A percentile compares a stretch with the other conserved stretches of the same genome.
Evolutionary conservation across 30 jellyfish, hydroid and myxozoan species (phyloP).

Genomic region (Aurelia aurita complex sp. Pacific): DNA sequence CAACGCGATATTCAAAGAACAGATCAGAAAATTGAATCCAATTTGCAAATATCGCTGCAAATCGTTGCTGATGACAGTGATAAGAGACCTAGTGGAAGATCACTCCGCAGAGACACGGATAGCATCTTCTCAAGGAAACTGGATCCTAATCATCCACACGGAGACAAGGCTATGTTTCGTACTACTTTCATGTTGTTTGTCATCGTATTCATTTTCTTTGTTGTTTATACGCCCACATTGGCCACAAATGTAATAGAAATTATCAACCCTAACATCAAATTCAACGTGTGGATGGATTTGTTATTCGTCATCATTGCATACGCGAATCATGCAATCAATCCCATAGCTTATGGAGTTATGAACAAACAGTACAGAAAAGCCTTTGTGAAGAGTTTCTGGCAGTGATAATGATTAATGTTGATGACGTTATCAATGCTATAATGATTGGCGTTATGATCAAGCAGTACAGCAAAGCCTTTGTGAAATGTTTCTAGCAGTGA

Average conservation of each 20-base stretch:
- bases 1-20: not conserved
- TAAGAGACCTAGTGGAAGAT: not conserved
- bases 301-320: constrained; percentile 32
- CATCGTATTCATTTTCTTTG: constrained; percentile 20
- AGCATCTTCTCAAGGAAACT: not conserved
- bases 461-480: too few relatives aligned
- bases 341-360: constrained; percentile 46
- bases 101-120: not conserved
- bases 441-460: too few relatives aligned
- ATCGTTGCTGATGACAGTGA: constrained; percentile 12
- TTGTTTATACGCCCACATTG: constrained; percentile 58
- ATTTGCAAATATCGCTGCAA: constrained; percentile 32
- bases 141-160: not conserved
- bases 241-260: constrained; percentile 21
- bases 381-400: not conserved
- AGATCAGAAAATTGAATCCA: not conserved
- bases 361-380: constrained; percentile 60
- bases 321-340: constrained; percentile 58
- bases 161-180: constrained; percentile 2
- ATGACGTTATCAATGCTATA: not conserved
- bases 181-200: constrained; percentile 42
- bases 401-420: not conserved
- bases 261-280: constrained; percentile 13
- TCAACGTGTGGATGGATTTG: constrained; percentile 51
- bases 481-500: too few relatives aligned